phyloP scores from a whole-genome alignment of 2,888 invertebrate species.

The Hybos culiciformis region DNA sequence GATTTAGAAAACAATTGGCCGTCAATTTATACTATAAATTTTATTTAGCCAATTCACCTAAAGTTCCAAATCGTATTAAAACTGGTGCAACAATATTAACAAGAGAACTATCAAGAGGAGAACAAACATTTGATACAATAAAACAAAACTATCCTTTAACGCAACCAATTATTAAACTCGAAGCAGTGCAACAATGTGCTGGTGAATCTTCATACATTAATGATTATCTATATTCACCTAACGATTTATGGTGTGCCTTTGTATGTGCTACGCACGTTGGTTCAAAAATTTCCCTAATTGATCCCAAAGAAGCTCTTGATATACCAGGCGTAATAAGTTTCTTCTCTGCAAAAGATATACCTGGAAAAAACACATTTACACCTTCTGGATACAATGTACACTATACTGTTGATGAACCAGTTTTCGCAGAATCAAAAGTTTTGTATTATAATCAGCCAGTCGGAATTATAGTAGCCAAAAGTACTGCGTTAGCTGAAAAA shows the following conservation, averaged over 20 bases:
- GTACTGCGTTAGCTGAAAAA: conserved; percentile 42
- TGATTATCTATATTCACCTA: conserved; percentile 50
- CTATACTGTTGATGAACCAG: conserved; percentile 30
- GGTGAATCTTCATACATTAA: conserved; percentile 69
- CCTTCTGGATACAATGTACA: conserved; percentile 17
- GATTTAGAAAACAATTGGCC: conserved; percentile 56
- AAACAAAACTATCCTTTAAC: conserved; percentile 59
- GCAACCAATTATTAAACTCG: conserved; percentile 59
- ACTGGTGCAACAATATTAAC: conserved; percentile 47
- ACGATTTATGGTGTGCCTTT: conserved; percentile 51
- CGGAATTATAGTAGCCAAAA: conserved; percentile 56
- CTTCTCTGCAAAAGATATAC: conserved; percentile 51
- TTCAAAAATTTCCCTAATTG: conserved; percentile 45
- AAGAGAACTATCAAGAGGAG: conserved; percentile 51
- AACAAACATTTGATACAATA: conserved; percentile 56
- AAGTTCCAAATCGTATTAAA: conserved; percentile 36
- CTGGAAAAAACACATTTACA: conserved; percentile 43
- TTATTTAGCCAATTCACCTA: conserved; percentile 43
- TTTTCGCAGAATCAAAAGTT: conserved; percentile 23
- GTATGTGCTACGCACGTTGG: conserved; percentile 44
- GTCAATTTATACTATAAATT: conserved; percentile 69
- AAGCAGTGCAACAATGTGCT: conserved; percentile 50
- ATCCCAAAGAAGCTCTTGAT: conserved; percentile 44
- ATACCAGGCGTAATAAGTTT: conserved; percentile 50
- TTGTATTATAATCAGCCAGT: conserved; percentile 58